Conservation (phyloP, 2,797 vertebrate species). For the Centropyge bicolor region DNA sequence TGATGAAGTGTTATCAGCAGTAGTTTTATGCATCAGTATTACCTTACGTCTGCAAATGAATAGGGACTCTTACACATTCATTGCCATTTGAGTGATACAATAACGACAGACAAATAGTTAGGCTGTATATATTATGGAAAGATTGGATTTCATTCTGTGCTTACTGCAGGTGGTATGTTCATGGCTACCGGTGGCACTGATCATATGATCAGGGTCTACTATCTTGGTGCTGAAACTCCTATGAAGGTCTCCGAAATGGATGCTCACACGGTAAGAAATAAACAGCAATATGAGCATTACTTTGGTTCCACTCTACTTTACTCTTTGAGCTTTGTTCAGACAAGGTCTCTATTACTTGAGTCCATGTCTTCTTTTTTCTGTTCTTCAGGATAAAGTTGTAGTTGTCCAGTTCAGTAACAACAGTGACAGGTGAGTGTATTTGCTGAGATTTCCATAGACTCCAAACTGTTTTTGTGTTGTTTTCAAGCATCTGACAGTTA, state of each 20-base stretch:
- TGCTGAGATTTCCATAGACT: constrained; percentile 3
- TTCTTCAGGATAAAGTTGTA: constrained; percentile 95
- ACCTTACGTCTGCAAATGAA: background rate
- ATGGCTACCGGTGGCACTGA: constrained; percentile 97
- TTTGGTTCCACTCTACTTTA: background rate
- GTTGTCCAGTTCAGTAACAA: constrained; percentile 98
- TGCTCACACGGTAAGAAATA: constrained; percentile 90
- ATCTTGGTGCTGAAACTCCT: constrained; percentile 92
- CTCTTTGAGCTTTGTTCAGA: background rate
- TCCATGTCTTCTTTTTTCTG: constrained; percentile 28
- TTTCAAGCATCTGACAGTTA: constrained; percentile 11
- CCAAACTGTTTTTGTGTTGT: background rate
- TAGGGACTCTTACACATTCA: background rate
- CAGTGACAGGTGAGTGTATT: constrained; percentile 90
- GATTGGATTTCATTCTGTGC: background rate
- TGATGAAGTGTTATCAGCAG: background rate
- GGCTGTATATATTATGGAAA: too few relatives aligned
- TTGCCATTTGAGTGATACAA: background rate
- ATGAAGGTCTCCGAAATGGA: constrained; percentile 97
- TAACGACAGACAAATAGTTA: background rate
- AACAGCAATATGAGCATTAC: background rate
- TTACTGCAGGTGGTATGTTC: constrained; percentile 94
- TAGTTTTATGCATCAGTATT: background rate
- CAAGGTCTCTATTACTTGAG: background rate
- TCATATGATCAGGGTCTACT: constrained; percentile 97